phyloP scores from a whole-genome alignment of 2,113 vertebrate genomes.

The Elaphurus davidianus region DNA sequence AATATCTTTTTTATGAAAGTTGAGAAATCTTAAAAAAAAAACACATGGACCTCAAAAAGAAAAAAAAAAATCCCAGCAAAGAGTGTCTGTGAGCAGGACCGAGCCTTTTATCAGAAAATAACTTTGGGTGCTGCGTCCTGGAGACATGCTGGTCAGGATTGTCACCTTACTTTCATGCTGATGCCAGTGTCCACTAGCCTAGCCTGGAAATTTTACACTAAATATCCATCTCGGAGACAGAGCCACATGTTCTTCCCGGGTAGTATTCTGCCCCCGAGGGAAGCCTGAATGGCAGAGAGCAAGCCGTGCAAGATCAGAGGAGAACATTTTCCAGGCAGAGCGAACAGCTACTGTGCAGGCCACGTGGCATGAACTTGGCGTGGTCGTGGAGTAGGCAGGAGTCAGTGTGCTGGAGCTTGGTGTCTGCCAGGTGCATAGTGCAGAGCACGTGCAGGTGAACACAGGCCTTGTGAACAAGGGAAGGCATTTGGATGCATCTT shows the following conservation, averaged over 20 bases:
- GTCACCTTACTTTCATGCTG: not conserved
- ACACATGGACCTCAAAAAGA: not conserved
- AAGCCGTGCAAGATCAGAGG: not conserved
- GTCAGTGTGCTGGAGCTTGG: not conserved
- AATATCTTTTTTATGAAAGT: not conserved
- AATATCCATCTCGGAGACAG: not conserved
- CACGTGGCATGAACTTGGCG: not conserved
- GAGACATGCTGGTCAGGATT: not conserved
- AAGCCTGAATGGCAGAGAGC: not conserved
- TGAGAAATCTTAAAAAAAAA: not conserved
- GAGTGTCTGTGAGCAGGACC: not conserved
- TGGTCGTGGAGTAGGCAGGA: not conserved
- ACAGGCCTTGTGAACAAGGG: not conserved
- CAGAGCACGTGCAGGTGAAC: not conserved
- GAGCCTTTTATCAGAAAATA: not conserved
- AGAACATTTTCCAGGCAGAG: not conserved
- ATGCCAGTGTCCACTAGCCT: not conserved
- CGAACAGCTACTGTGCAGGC: accelerated
- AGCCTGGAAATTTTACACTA: not conserved
- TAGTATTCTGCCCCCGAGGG: not conserved
- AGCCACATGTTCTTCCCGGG: not conserved
- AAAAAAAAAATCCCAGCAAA: not conserved
- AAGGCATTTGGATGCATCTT: not conserved
- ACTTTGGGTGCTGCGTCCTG: not conserved
- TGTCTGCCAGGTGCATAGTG: not conserved